These are phyloP conservation scores for Entomobrya proxima DNA, from an alignment of 2,888 invertebrate genomes.

Conservation along the genomic window DNA sequence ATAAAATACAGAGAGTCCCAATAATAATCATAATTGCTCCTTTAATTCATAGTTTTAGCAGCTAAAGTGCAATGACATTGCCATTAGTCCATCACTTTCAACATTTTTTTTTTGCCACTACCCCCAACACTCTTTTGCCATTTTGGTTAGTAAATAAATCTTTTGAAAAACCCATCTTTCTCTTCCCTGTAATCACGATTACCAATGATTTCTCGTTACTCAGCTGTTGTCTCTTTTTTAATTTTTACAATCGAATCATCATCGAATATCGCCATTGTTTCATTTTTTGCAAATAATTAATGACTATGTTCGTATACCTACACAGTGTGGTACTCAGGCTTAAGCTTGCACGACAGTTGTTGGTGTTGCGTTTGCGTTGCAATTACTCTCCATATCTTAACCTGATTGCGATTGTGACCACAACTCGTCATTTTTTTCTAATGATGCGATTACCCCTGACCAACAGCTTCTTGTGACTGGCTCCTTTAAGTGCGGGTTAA, in stretches of 20 bases:
- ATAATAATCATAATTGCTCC: too few relatives aligned
- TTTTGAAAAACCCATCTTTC: background rate
- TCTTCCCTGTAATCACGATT: background rate
- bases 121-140: background rate
- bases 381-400: background rate
- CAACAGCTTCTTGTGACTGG: background rate
- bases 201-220: conserved; percentile 31
- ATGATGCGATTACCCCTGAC: conserved; percentile 16
- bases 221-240: conserved; percentile 29
- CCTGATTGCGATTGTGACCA: background rate
- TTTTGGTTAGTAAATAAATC: conserved; percentile 24
- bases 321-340: background rate
- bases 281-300: conserved; percentile 37
- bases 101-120: background rate
- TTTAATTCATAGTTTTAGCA: background rate
- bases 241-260: background rate
- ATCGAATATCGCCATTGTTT: conserved; percentile 17
- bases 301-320: too few relatives aligned
- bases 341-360: background rate
- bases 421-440: background rate
- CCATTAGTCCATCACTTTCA: background rate
- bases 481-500: conserved; percentile 18
- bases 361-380: background rate
- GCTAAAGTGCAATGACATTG: conserved; percentile 31
- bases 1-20: too few relatives aligned